Conservation (phyloP, 2,113 vertebrate genomes). For the Ammospiza nelsoni region DNA sequence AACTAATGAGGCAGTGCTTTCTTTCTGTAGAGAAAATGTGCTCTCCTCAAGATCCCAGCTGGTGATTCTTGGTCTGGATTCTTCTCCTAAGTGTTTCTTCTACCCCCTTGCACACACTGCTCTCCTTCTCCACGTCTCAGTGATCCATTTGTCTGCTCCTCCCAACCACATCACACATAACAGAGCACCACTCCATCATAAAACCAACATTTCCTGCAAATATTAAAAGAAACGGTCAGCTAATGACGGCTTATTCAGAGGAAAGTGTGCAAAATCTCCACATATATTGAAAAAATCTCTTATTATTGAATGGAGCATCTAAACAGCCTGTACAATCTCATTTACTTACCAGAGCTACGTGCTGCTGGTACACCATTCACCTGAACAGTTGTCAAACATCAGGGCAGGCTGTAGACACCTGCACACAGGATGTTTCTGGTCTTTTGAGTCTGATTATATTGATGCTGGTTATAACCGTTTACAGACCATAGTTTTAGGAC, state of each 20-base stretch:
- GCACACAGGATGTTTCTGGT: neutral
- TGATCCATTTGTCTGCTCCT: neutral
- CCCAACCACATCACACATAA: neutral
- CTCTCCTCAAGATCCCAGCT: neutral
- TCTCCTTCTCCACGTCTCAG: neutral
- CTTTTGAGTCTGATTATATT: neutral
- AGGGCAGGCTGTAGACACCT: neutral
- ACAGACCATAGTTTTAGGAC: neutral
- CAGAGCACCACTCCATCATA: neutral
- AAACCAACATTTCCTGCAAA: neutral
- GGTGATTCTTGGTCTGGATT: neutral
- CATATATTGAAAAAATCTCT: neutral
- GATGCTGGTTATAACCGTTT: neutral
- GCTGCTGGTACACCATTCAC: neutral
- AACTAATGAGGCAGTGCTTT: neutral
- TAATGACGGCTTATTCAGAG: neutral
- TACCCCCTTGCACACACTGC: accelerated
- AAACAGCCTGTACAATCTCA: neutral
- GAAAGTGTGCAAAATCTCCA: neutral
- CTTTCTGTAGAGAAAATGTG: neutral
- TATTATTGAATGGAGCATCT: neutral
- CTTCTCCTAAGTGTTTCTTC: neutral
- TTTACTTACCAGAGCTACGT: neutral
- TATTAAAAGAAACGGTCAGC: neutral
- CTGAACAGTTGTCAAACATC: neutral